A percentile compares a stretch with the other conserved stretches of the same genome.
Conservation (phyloP, 2,888 invertebrate species). For the Mactromeris polynyma region DNA sequence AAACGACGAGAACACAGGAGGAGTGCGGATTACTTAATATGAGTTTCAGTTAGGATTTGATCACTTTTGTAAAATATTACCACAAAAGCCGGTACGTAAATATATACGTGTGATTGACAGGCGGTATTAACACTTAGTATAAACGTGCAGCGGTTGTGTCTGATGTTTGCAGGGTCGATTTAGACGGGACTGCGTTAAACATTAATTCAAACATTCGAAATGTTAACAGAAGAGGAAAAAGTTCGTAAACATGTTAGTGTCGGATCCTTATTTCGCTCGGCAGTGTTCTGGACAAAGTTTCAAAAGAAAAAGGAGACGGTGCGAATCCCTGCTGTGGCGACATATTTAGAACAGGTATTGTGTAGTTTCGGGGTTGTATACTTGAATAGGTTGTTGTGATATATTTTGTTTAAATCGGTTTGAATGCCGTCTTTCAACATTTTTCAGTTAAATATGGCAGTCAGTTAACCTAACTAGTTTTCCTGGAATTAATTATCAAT, state of each 20-base stretch:
- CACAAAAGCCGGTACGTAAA: background rate
- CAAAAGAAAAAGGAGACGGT: slow-evolving; percentile 23
- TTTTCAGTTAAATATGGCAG: background rate
- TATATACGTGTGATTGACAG: background rate
- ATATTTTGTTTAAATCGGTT: background rate
- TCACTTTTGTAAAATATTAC: background rate
- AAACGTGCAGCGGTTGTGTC: background rate
- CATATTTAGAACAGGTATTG: slow-evolving; percentile 30
- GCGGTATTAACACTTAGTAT: background rate
- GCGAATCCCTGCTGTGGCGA: background rate
- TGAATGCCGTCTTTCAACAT: background rate
- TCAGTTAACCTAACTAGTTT: background rate
- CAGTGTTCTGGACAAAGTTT: slow-evolving; percentile 26
- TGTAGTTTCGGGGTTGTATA: background rate
- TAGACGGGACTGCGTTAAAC: background rate
- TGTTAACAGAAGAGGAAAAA: background rate
- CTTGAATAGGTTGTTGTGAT: background rate
- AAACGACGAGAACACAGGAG: background rate
- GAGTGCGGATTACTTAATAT: background rate
- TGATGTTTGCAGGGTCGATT: background rate
- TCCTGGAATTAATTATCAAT: background rate
- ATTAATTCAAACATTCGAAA: background rate
- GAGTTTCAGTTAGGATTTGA: background rate
- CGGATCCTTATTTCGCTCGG: slow-evolving; percentile 12
- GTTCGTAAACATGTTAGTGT: background rate